Base-by-base conservation (phyloP, 1,140 invertebrate species). In the Druon quercuslanigerum region DNA sequence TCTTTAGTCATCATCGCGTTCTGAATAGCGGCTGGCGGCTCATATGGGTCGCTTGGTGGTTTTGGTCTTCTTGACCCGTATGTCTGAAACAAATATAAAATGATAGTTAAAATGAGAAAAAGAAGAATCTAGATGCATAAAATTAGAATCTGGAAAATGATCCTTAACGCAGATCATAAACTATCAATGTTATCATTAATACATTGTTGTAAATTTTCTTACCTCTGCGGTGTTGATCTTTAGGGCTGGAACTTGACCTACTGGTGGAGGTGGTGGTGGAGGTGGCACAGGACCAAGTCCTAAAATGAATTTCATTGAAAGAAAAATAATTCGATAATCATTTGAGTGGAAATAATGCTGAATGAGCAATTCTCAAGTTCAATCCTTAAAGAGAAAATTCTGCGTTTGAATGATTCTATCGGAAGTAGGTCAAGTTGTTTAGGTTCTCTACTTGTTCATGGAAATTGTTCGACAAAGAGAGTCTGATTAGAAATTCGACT, bases 1-100 rank as follows among this genome's bases (percentile, higher is more conserved):
- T 98, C 97, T 91, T 98, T 97, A 79, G 96, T 97, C 94, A 97
- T 95, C 96, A 98, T 97, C 7, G 97, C 96, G 85, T 97, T 97
- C 86, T 98, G 96, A 46, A 98, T 96, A 70, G 96, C 96, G 56
- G 95, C 94, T 75, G 97, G 97, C 60, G 97, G 96, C 87, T 96
- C 96, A 74, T 90, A 91, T 8, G 77, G 60, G 19, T 89, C 85
- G 33, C 84, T 84, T 20, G 57, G 79, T 40, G 25, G 77, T 51
- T 19, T 72, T 12, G 54, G 78, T 72, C 78, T 86, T 50, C 77
- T 78, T 8, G 75, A 60, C n/a, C 74, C 72, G 40, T 57, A 70
- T 73, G 40, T 76, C 80, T 81, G 56, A 25, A 51, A 74, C 78
- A 81, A 52, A 51, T 9, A 60, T 14, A 12, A 54, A 2, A 54